Evolutionary conservation across 2,113 vertebrate genomes (phyloP).

Genomic region (Sphaerodactylus townsendi): DNA sequence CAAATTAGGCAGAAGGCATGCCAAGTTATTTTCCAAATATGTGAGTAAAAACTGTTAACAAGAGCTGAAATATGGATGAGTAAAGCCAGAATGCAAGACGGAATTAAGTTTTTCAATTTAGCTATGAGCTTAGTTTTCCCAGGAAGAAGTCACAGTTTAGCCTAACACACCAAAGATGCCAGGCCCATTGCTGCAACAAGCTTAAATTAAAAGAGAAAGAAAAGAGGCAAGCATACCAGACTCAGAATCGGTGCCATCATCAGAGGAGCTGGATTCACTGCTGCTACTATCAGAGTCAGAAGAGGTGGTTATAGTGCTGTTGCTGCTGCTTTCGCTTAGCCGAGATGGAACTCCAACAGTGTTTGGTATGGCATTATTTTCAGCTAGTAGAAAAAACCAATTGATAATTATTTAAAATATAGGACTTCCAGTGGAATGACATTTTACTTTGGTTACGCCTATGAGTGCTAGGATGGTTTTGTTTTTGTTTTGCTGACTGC

Average conservation of each 20-base stretch:
- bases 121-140: background rate
- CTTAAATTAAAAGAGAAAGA: background rate
- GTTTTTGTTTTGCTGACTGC: too few relatives aligned
- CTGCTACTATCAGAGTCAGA: conserved; percentile 59
- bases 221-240: conserved; percentile 74
- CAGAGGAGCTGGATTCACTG: conserved; percentile 76
- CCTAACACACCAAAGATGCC: background rate
- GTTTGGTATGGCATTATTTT: conserved; percentile 23
- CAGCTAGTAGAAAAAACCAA: conserved; percentile 57
- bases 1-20: background rate
- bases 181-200: background rate
- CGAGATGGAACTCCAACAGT: conserved; percentile 50
- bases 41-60: background rate
- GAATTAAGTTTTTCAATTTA: too few relatives aligned
- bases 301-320: conserved; percentile 68
- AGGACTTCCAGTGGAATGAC: too few relatives aligned
- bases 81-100: background rate
- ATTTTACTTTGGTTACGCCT: too few relatives aligned
- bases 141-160: background rate
- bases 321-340: conserved; percentile 78
- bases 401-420: background rate
- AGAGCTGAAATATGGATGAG: background rate
- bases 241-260: conserved; percentile 85
- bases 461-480: too few relatives aligned
- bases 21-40: too few relatives aligned